phyloP scores from a whole-genome alignment of 2,888 invertebrate genomes.

The Andrena marginata region DNA sequence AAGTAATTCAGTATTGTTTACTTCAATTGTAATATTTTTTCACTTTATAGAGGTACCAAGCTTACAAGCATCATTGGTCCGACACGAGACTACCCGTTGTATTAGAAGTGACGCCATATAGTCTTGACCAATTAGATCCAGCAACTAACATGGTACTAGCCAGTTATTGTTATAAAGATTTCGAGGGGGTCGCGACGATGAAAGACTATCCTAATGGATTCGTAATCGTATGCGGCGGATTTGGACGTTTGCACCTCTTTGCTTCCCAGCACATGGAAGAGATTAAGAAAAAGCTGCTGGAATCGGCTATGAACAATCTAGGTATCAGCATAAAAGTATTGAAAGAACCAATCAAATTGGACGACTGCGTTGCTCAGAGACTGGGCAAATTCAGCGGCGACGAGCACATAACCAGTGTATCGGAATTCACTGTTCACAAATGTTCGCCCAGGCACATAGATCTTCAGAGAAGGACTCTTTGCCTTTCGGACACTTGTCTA shows the following conservation, averaged over 20 bases:
- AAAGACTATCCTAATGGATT: conserved; percentile 97
- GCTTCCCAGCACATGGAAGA: conserved; percentile 94
- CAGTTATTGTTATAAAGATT: conserved; percentile 94
- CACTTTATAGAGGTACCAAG: conserved; percentile 91
- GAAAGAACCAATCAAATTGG: conserved; percentile 92
- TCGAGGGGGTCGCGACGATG: conserved; percentile 92
- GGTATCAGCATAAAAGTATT: conserved; percentile 94
- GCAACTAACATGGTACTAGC: conserved; percentile 93
- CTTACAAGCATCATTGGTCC: conserved; percentile 98
- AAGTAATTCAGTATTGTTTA: neutral
- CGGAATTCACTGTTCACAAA: conserved; percentile 98
- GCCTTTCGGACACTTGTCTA: conserved; percentile 97
- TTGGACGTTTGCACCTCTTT: conserved; percentile 96
- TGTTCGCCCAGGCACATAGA: conserved; percentile 93
- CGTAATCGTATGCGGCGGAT: conserved; percentile 95
- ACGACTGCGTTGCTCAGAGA: conserved; percentile 94
- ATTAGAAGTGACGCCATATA: conserved; percentile 96
- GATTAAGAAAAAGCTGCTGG: conserved; percentile 94
- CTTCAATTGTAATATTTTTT: conserved; percentile 20
- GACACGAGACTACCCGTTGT: conserved; percentile 95
- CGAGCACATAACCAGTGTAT: conserved; percentile 97
- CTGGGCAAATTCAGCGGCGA: conserved; percentile 97
- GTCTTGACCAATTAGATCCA: conserved; percentile 96
- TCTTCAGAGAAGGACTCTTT: conserved; percentile 94
- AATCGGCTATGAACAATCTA: conserved; percentile 92